These are phyloP conservation scores for Physocephala rufipes DNA, from an alignment of 2,888 invertebrate genomes.

Conservation along the genomic window DNA sequence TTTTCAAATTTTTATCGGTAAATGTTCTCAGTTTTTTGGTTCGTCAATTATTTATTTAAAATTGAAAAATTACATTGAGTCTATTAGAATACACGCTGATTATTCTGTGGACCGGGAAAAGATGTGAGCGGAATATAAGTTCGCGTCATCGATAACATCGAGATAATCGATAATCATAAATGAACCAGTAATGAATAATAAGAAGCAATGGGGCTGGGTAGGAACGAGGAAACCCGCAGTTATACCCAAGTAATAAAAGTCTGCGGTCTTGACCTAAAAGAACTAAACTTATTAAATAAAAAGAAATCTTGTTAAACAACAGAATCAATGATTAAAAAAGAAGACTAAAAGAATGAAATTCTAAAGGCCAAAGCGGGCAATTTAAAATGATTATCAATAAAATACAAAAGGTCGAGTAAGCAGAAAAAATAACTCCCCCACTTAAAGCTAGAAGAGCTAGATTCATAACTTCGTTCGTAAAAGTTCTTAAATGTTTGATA, in stretches of 20 bases:
- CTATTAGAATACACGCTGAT: no score
- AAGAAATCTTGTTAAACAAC: not conserved
- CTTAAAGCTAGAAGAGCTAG: no score
- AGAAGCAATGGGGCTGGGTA: not conserved
- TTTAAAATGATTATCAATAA: not conserved
- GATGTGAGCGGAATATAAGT: slow-evolving; percentile 21
- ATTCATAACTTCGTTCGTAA: no score
- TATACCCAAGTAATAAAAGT: not conserved
- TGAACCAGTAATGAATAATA: no score
- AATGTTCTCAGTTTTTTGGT: not conserved
- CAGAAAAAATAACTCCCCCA: no score
- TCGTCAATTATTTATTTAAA: slow-evolving; percentile 14
- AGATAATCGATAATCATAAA: no score
- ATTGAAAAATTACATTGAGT: no score
- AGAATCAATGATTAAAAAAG: not conserved
- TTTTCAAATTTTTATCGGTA: not conserved
- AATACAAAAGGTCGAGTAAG: not conserved
- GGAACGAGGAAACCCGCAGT: not conserved
- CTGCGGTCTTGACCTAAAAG: not conserved
- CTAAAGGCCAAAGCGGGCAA: not conserved
- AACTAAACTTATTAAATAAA: no score
- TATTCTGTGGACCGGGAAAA: not conserved
- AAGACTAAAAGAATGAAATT: not conserved
- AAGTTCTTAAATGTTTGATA: no score
- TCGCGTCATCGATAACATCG: slow-evolving; percentile 19